Evolutionary conservation across 2,888 invertebrate genomes (phyloP).

Genomic region (Drosophila merina): DNA sequence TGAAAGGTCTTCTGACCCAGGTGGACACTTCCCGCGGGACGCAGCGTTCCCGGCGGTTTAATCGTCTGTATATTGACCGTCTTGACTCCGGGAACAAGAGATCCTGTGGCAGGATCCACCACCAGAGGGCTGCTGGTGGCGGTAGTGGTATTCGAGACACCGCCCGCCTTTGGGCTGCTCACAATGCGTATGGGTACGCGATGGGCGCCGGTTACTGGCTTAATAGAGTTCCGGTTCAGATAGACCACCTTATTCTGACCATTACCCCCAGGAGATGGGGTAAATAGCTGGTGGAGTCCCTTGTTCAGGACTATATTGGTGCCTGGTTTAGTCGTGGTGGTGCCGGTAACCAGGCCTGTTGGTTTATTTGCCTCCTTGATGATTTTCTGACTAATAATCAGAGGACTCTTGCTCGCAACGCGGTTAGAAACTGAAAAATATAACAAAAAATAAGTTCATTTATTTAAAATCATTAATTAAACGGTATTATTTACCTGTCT

Average conservation of each 20-base stretch:
- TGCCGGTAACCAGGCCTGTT: constrained; percentile 1
- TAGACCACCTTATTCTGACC: constrained; percentile 81
- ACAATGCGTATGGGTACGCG: constrained; percentile 59
- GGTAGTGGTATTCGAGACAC: constrained; percentile 19
- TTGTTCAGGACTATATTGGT: constrained; percentile 78
- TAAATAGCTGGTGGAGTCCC: constrained; percentile 60
- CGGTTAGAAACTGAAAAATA: constrained; percentile 12
- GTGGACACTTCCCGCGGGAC: constrained; percentile 38
- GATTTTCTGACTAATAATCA: constrained; percentile 81
- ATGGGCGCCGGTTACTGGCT: constrained; percentile 63
- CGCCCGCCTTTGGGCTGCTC: constrained; percentile 39
- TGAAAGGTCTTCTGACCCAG: constrained; percentile 56
- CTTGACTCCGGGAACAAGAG: constrained; percentile 40
- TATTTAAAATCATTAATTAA: neutral
- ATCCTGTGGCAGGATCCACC: constrained; percentile 46
- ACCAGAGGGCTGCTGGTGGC: constrained; percentile 38
- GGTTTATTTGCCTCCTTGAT: constrained; percentile 72
- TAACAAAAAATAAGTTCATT: neutral
- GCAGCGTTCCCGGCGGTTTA: constrained; percentile 48
- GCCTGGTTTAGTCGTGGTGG: constrained; percentile 50
- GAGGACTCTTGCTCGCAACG: constrained; percentile 44
- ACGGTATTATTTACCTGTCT: constrained; percentile 12
- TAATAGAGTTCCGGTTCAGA: constrained; percentile 83
- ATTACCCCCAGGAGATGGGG: constrained; percentile 40
- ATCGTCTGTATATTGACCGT: constrained; percentile 61